phyloP scores from a whole-genome alignment of 2,113 vertebrate genomes.

The Indicator indicator region DNA sequence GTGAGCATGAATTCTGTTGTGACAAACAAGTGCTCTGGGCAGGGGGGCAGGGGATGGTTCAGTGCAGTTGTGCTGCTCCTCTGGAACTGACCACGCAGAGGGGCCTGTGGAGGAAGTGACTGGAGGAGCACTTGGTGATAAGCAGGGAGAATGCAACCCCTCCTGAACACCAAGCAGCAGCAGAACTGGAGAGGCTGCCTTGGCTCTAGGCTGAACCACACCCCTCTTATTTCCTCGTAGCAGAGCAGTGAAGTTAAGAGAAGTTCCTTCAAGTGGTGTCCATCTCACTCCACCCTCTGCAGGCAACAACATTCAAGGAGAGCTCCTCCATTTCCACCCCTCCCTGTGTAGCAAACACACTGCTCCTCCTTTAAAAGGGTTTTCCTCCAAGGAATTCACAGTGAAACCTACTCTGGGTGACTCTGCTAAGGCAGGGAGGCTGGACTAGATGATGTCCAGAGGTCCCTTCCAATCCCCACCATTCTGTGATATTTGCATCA shows the following conservation, averaged over 20 bases:
- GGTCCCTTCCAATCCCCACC: no score
- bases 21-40: not conserved
- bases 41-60: not conserved
- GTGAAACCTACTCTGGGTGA: no score
- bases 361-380: not conserved
- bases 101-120: not conserved
- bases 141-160: not conserved
- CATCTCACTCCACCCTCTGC: not conserved
- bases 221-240: not conserved
- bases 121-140: not conserved
- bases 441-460: no score
- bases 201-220: not conserved
- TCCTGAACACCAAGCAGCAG: not conserved
- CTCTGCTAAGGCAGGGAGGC: no score
- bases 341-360: not conserved
- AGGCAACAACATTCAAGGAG: not conserved
- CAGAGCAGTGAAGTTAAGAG: not conserved
- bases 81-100: not conserved
- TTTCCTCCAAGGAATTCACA: not conserved
- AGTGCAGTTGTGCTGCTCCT: not conserved
- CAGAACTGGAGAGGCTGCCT: not conserved
- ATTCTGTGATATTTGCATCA: not conserved
- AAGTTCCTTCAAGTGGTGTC: not conserved
- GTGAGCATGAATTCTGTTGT: not conserved
- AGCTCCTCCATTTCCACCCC: not conserved